Evolutionary conservation across 2,888 invertebrate genomes (phyloP).

Genomic region (Beris morrisii): DNA sequence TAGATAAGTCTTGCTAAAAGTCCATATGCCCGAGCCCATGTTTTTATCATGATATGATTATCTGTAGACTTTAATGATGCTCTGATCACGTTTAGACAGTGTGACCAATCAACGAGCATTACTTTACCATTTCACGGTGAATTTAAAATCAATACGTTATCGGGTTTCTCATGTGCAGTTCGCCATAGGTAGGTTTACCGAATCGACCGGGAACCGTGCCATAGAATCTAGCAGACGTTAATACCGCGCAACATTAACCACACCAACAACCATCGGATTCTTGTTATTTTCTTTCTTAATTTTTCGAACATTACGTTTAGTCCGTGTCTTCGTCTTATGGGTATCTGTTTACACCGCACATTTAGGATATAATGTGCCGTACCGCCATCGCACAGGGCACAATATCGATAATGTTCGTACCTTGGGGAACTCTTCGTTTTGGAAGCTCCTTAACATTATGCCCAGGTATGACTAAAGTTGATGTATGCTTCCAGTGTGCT

Average conservation of each 20-base stretch:
- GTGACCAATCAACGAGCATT: slow-evolving; percentile 41
- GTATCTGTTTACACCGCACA: no score
- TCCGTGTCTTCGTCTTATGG: no score
- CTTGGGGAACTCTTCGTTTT: background rate
- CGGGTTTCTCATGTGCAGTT: slow-evolving; percentile 27
- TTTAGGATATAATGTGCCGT: no score
- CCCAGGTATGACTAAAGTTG: background rate
- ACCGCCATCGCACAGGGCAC: no score
- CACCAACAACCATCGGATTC: no score
- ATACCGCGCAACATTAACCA: no score
- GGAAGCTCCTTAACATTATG: background rate
- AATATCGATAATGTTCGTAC: no score
- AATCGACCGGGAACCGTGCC: no score
- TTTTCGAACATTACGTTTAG: no score
- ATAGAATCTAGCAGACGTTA: no score
- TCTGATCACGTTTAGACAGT: slow-evolving; percentile 40
- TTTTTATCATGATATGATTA: slow-evolving; percentile 32
- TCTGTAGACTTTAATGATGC: slow-evolving; percentile 35
- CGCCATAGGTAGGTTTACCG: background rate
- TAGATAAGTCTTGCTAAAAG: slow-evolving; percentile 12
- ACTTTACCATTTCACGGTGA: slow-evolving; percentile 40
- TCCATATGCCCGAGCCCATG: slow-evolving; percentile 8
- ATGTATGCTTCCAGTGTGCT: no score
- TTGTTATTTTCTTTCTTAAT: no score
- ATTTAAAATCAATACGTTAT: slow-evolving; percentile 41